Evolutionary conservation across 2,888 invertebrate species (phyloP).

Genomic region (Stenolophus ochropezus): DNA sequence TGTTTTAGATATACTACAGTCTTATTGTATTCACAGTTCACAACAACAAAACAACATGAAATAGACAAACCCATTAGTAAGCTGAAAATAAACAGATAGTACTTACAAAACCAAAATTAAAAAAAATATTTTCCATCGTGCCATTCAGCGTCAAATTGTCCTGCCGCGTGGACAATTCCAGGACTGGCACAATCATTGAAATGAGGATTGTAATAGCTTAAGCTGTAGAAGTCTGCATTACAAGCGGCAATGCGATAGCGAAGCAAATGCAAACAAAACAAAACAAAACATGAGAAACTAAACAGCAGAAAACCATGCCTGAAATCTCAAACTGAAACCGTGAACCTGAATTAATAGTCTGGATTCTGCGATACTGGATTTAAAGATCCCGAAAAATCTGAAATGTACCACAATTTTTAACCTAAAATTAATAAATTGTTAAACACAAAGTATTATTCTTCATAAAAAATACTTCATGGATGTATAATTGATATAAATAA

Average conservation of each 20-base stretch:
- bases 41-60: constrained; percentile 11
- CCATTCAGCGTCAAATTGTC: constrained; percentile 62
- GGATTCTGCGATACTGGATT: constrained; percentile 69
- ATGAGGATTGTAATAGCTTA: constrained; percentile 50
- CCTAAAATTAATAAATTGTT: not conserved
- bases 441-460: not conserved
- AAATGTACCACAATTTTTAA: constrained; percentile 62
- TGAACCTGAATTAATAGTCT: constrained; percentile 38
- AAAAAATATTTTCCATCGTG: constrained; percentile 49
- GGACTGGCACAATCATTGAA: constrained; percentile 61
- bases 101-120: constrained; percentile 50
- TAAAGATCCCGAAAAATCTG: constrained; percentile 73
- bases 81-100: constrained; percentile 1
- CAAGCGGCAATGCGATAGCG: constrained; percentile 67
- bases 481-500: too few relatives aligned
- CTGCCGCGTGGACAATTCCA: constrained; percentile 63
- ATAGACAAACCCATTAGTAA: constrained; percentile 32
- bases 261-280: constrained; percentile 67
- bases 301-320: constrained; percentile 38
- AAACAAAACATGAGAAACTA: constrained; percentile 64
- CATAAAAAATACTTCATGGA: too few relatives aligned
- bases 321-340: constrained; percentile 58
- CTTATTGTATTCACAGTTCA: not conserved
- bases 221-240: constrained; percentile 53
- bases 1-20: not conserved